phyloP scores from a whole-genome alignment of 2,797 vertebrate species.

The Vipera latastei region DNA sequence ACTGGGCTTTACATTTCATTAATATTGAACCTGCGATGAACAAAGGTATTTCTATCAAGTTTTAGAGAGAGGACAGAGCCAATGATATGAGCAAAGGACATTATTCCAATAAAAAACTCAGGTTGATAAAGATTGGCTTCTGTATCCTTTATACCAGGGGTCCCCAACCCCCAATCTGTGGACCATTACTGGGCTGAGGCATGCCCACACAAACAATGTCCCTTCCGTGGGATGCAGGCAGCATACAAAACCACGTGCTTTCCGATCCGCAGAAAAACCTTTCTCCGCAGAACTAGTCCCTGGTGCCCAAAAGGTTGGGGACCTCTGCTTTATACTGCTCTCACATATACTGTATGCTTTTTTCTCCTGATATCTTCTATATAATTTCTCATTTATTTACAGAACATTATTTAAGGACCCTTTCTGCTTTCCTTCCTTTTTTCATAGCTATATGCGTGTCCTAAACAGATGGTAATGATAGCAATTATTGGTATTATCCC shows the following conservation, averaged over 20 bases:
- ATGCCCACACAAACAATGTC: no score
- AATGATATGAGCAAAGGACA: constrained; percentile 1
- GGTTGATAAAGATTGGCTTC: background rate
- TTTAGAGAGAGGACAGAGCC: background rate
- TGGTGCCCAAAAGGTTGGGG: no score
- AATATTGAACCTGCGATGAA: background rate
- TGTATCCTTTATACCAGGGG: background rate
- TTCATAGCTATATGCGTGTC: background rate
- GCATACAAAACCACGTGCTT: no score
- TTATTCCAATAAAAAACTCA: background rate
- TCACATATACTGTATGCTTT: background rate
- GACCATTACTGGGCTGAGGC: no score
- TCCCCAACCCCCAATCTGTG: no score
- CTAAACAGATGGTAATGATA: background rate
- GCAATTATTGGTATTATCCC: background rate
- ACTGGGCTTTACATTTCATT: background rate
- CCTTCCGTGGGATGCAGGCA: no score
- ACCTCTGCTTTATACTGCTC: background rate
- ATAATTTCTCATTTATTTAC: background rate
- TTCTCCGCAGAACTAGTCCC: no score
- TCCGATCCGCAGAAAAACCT: no score
- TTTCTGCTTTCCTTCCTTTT: background rate
- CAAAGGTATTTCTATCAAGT: background rate
- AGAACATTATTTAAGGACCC: background rate
- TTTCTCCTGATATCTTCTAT: background rate